These are phyloP conservation scores for Leptodactylus fallax DNA, from an alignment of 2,797 vertebrate genomes.

Conservation along the genomic window DNA sequence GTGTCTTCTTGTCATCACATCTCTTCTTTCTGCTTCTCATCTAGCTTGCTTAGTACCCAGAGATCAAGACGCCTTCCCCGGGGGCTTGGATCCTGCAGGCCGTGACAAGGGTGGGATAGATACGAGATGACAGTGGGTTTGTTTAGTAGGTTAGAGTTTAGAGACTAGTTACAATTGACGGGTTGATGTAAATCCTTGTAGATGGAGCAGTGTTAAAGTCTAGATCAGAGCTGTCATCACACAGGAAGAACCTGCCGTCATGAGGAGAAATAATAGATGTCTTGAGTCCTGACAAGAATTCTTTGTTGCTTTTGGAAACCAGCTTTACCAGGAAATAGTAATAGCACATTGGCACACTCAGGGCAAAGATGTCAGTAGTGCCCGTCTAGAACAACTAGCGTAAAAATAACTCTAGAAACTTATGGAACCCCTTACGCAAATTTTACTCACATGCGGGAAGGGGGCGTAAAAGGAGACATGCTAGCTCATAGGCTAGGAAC, in stretches of 20 bases:
- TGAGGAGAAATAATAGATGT: not conserved
- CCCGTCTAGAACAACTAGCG: too few species aligned
- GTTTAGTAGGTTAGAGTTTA: constrained; percentile 29
- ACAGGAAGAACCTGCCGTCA: not conserved
- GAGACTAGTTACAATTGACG: constrained; percentile 10
- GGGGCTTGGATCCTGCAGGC: constrained; percentile 36
- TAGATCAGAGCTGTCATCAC: constrained; percentile 16
- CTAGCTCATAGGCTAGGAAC: too few species aligned
- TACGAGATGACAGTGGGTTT: constrained; percentile 37
- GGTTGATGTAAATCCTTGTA: constrained; percentile 21
- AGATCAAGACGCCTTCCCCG: constrained; percentile 45
- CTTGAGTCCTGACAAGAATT: not conserved
- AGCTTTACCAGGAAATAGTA: not conserved
- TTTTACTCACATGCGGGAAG: too few species aligned
- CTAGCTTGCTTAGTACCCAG: not conserved
- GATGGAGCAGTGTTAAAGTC: constrained; percentile 2
- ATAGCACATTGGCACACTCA: not conserved
- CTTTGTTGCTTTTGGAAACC: not conserved
- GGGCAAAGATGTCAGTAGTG: not conserved
- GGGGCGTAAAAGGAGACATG: too few species aligned
- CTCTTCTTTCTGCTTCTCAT: constrained; percentile 33
- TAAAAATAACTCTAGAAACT: too few species aligned
- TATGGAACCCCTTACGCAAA: too few species aligned
- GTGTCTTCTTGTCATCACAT: constrained; percentile 54
- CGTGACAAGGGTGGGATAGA: constrained; percentile 26